These are phyloP conservation scores for Strigamia crassipes DNA, from an alignment of 2,888 invertebrate species.

Conservation along the genomic window DNA sequence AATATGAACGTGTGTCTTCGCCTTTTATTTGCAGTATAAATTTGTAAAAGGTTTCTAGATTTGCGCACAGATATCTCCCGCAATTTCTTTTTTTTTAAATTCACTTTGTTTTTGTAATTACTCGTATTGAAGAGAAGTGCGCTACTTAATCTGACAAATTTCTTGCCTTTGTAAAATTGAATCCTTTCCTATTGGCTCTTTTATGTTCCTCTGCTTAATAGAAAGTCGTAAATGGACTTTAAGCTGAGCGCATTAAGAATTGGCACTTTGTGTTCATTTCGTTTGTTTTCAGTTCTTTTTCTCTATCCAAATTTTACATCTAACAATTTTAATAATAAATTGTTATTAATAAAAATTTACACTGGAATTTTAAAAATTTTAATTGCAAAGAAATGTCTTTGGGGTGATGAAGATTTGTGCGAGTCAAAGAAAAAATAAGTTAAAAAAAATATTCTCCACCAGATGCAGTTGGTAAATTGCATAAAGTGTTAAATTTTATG, in stretches of 20 bases:
- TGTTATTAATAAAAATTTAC: background rate
- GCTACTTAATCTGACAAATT: background rate
- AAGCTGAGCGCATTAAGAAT: background rate
- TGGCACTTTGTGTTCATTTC: background rate
- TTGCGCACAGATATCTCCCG: background rate
- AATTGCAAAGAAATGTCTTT: background rate
- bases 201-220: background rate
- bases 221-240: background rate
- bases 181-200: background rate
- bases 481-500: background rate
- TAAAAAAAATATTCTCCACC: background rate
- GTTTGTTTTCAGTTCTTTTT: background rate
- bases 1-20: background rate
- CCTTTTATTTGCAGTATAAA: too few relatives aligned
- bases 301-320: too few relatives aligned
- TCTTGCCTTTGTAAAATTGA: background rate
- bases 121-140: background rate
- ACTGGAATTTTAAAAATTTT: background rate
- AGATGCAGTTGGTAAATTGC: background rate
- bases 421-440: background rate
- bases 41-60: background rate
- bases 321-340: too few relatives aligned
- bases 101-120: background rate
- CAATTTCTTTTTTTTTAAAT: background rate
- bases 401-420: background rate